phyloP scores from a whole-genome alignment of 2,113 vertebrate species.

The Megaceryle torquata region DNA sequence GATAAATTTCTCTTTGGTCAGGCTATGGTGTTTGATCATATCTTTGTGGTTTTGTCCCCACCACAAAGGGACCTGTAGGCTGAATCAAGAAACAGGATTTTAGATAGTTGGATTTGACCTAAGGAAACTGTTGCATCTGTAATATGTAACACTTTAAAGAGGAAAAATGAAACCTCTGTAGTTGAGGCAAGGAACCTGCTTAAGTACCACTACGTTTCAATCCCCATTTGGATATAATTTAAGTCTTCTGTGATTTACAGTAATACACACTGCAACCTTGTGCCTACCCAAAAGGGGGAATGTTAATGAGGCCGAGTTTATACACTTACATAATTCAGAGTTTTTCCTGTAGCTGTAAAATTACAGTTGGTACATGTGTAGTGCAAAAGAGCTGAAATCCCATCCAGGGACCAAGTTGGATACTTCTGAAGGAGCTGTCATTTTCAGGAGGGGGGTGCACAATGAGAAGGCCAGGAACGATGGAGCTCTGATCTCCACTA shows the following conservation, averaged over 20 bases:
- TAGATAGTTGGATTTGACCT: slow-evolving; percentile 30
- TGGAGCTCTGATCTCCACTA: slow-evolving; percentile 86
- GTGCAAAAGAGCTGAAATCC: slow-evolving; percentile 83
- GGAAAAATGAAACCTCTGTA: slow-evolving; percentile 23
- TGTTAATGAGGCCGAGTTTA: slow-evolving; percentile 43
- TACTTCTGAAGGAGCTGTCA: slow-evolving; percentile 82
- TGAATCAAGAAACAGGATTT: slow-evolving; percentile 18
- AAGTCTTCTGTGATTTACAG: slow-evolving; percentile 34
- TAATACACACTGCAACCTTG: slow-evolving; percentile 11
- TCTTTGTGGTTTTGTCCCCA: slow-evolving; percentile 1
- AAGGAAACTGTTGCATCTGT: slow-evolving; percentile 23
- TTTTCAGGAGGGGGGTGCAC: slow-evolving; percentile 73
- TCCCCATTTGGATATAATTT: slow-evolving; percentile 25
- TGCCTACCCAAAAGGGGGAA: neutral
- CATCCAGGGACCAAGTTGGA: slow-evolving; percentile 77
- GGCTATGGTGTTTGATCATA: neutral
- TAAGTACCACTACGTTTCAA: slow-evolving; percentile 11
- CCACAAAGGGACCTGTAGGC: neutral
- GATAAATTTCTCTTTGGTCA: slow-evolving; percentile 30
- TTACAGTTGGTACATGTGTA: slow-evolving; percentile 62
- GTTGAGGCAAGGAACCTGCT: slow-evolving; percentile 25
- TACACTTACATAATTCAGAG: slow-evolving; percentile 50
- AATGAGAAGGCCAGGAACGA: slow-evolving; percentile 73
- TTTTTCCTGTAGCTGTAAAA: slow-evolving; percentile 49
- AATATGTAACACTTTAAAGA: slow-evolving; percentile 16